Evolutionary conservation across 2,797 vertebrate species (phyloP), one percentile per base, ranked within the genome.

Genomic region (Bovichtus variegatus): DNA sequence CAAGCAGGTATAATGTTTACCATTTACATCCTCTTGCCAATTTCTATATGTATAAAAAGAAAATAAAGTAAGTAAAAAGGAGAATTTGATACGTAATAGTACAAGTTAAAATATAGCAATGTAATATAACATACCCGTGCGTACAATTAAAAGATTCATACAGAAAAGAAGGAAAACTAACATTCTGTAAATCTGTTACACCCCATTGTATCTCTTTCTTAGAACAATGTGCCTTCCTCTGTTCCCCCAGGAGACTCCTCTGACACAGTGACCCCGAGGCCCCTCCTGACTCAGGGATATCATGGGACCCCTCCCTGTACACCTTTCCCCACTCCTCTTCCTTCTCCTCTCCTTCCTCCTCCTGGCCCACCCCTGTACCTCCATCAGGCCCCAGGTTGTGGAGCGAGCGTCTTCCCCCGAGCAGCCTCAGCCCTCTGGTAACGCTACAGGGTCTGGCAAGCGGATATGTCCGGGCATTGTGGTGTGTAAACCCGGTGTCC

Each of bases 401-500:
- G 72, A 92, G 70, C 71, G 88, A 74, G 68, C 23, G 0, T 84
- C 89, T 27, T 44, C 36, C 40, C 53, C 67, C 0, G 85, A 83
- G 49, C 76, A 71, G 13, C 62, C 85, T 46, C 84, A 86, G 59
- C 40, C 88, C 11, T 70, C 64, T 1, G 65, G 44, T 34, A 91
- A 94, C 71, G 6, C 61, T 2, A 89, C 87, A 0, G 75, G 31
- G 0, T 64, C 87, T 1, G 67, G 51, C 25, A 93, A 90, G 66
- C 61, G 51, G 31, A 36, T 64, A 0, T 92, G 95, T 62, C 0
- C 78, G 0, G 90, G 73, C 31, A 9, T 81, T 70, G 76, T 96
- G 83, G 83, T 87, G 18, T 99, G 98, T 76, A 93, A 65, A 16
- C 95, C 96, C 0, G 97, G 98, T 4, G 95, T 98, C 5, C 75